A percentile compares a stretch with the other conserved stretches of the same genome.
These are phyloP conservation scores for Amblyteles armatorius DNA, from an alignment of 2,888 invertebrate species.

Conservation along the genomic window DNA sequence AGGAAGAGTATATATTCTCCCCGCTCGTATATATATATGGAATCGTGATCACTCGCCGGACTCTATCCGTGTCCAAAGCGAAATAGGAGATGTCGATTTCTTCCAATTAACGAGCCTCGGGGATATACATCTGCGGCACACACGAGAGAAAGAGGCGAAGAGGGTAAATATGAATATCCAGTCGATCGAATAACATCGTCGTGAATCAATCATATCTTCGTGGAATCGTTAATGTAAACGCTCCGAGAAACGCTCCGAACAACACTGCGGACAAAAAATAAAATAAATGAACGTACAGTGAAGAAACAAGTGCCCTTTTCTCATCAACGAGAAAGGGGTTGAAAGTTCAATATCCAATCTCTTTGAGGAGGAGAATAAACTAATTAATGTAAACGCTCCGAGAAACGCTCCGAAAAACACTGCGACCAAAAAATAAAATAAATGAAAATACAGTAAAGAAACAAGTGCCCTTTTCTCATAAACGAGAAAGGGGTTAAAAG, in stretches of 20 bases:
- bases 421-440: not conserved
- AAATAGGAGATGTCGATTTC: conserved; percentile 43
- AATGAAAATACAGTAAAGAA: not conserved
- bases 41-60: conserved; percentile 58
- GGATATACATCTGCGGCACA: conserved; percentile 15
- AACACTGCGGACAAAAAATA: not conserved
- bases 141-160: conserved; percentile 34
- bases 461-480: not conserved
- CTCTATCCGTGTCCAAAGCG: conserved; percentile 47
- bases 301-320: not conserved
- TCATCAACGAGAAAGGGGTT: no score
- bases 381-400: no score
- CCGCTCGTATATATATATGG: conserved; percentile 9
- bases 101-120: conserved; percentile 40
- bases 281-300: not conserved
- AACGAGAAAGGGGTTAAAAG: not conserved
- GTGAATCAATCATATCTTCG: conserved; percentile 3
- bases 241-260: not conserved
- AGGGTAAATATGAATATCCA: conserved; percentile 15
- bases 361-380: no score
- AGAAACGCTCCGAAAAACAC: no score
- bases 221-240: not conserved
- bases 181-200: conserved; percentile 18
- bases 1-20: conserved; percentile 19
- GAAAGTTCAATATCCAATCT: no score